Evolutionary conservation across 2,797 vertebrate species (phyloP).

Genomic region (Spinus pinus): DNA sequence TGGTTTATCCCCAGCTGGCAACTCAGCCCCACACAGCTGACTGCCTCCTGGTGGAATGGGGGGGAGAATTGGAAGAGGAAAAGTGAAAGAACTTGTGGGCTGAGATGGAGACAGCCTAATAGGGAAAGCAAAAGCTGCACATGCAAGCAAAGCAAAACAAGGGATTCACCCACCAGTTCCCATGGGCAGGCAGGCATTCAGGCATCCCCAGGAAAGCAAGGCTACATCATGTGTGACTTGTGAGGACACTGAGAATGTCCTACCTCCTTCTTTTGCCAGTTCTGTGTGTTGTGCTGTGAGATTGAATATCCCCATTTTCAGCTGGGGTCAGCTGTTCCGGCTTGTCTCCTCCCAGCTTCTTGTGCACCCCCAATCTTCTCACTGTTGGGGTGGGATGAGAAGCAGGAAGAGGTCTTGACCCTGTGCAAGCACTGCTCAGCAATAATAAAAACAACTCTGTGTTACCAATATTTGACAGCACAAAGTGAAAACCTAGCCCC

Average conservation of each 20-base stretch:
- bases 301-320: neutral
- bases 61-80: neutral
- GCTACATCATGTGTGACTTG: rapidly evolving
- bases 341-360: neutral
- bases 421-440: neutral
- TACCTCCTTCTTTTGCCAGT: neutral
- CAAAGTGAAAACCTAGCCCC: neutral
- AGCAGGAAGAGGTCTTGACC: neutral
- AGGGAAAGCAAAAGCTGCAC: neutral
- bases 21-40: neutral
- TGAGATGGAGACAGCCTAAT: neutral
- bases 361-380: neutral
- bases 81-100: neutral
- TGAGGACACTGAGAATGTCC: neutral
- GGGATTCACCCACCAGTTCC: neutral
- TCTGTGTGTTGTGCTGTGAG: neutral
- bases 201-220: neutral
- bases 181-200: neutral
- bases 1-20: neutral
- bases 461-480: neutral
- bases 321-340: neutral
- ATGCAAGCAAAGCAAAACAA: neutral
- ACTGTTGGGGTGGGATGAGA: neutral
- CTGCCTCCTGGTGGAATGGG: neutral
- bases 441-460: neutral